A percentile compares a stretch with the other conserved stretches of the same genome.
These are phyloP conservation scores for Mimumesa dahlbomi DNA, from an alignment of 2,888 invertebrate genomes.

Conservation along the genomic window DNA sequence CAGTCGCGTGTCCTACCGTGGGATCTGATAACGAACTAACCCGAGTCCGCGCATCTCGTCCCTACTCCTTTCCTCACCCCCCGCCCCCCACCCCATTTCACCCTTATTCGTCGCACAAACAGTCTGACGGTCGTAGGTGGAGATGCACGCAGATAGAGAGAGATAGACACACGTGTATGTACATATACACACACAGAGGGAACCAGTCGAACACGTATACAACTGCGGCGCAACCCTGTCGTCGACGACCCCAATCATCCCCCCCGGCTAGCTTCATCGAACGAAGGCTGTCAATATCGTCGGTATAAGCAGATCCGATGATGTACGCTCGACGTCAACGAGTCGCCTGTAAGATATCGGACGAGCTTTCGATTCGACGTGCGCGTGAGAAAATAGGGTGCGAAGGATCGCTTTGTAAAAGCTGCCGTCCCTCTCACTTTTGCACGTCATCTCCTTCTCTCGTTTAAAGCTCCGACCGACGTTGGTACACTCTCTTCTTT, in stretches of 20 bases:
- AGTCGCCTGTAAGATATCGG: constrained; percentile 67
- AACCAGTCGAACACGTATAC: constrained; percentile 27
- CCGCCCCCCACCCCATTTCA: not conserved
- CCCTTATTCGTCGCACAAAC: constrained; percentile 47
- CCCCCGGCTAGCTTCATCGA: constrained; percentile 66
- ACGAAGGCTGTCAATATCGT: constrained; percentile 69
- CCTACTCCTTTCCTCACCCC: constrained; percentile 26
- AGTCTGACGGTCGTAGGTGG: constrained; percentile 46
- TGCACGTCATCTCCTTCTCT: constrained; percentile 10
- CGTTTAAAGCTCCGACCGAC: constrained; percentile 20
- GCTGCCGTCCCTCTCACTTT: constrained; percentile 27
- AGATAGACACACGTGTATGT: constrained; percentile 22
- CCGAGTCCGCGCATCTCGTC: constrained; percentile 67
- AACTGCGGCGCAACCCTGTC: constrained; percentile 52
- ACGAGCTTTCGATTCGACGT: constrained; percentile 66
- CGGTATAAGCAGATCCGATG: constrained; percentile 66
- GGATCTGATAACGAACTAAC: constrained; percentile 76
- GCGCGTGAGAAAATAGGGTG: constrained; percentile 70
- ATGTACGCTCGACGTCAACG: constrained; percentile 66
- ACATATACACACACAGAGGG: constrained; percentile 13
- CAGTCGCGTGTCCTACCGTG: constrained; percentile 78
- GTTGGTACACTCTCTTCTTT: not conserved
- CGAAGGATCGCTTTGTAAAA: constrained; percentile 66
- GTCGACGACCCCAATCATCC: constrained; percentile 74
- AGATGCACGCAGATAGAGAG: constrained; percentile 57